Conservation (phyloP, 1,140 invertebrate genomes). For the Drosophila ogumai region DNA sequence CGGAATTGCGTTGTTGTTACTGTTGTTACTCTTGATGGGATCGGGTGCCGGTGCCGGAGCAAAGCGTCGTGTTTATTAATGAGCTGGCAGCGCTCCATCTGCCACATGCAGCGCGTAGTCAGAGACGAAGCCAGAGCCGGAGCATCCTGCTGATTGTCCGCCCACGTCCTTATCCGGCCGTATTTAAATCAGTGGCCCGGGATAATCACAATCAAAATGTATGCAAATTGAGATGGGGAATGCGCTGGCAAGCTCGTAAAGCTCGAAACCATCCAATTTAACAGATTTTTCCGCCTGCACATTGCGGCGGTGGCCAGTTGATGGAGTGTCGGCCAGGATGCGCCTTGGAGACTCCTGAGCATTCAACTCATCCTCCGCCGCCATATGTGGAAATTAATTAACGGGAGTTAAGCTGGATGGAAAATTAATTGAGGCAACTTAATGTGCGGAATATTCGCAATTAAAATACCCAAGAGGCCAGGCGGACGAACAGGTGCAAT, state of each 20-base stretch:
- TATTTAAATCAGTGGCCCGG: constrained; percentile 74
- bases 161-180: constrained; percentile 44
- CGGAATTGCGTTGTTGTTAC: constrained; percentile 27
- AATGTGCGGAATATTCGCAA: constrained; percentile 37
- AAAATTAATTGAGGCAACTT: constrained; percentile 60
- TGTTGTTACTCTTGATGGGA: constrained; percentile 18
- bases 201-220: constrained; percentile 79
- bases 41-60: not conserved
- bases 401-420: constrained; percentile 53
- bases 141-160: constrained; percentile 20
- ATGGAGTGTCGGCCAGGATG: constrained; percentile 45
- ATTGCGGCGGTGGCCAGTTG: constrained; percentile 17
- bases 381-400: constrained; percentile 69
- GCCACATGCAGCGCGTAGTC: constrained; percentile 46
- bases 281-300: constrained; percentile 56
- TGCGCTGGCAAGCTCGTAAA: constrained; percentile 35
- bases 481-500: not conserved
- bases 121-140: not conserved
- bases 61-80: constrained; percentile 68
- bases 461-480: constrained; percentile 22
- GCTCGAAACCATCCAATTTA: constrained; percentile 71
- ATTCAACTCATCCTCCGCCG: constrained; percentile 9
- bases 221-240: constrained; percentile 70
- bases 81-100: constrained; percentile 61
- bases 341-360: constrained; percentile 12